Evolutionary conservation across 2,797 vertebrate genomes (phyloP), one percentile per base, ranked within the genome.

Genomic region (Ctenochaetus hawaiiensis): DNA sequence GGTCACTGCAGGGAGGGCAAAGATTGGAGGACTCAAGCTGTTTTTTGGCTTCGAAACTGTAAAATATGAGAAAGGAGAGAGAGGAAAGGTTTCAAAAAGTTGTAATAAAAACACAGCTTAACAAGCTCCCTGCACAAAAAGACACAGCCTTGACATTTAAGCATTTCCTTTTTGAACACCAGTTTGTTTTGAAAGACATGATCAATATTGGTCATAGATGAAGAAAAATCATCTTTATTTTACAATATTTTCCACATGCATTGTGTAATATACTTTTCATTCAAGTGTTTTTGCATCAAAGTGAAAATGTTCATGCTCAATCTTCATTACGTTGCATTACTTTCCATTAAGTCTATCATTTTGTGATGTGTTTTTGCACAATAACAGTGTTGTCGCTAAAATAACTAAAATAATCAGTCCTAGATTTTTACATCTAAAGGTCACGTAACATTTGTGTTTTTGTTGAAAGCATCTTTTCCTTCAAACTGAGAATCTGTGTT

Each of bases 1-100:
- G 75, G 79, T 88, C 75, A 67, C 68, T 58, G 69, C 68, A 75
- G 68, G 47, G 64, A 44, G 34, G 47, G 45, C 60, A 9, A 49
- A 76, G 60, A 68, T 6, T 34, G 58, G 63, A 81, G 56, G 67
- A 61, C 45, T 14, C 37, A 63, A 74, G 67, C 57, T 49, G 13
- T 4, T 57, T 16, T 67, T 34, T 39, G 39, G 10, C 65, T 65
- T 70, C 82, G 75, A 72, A 74, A 76, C 64, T 51, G 67, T 77
- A 47, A 71, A 13, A 61, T 16, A 30, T 64, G 65, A 67, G 48
- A 10, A 39, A 67, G 20, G 64, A 37, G 44, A 57, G 47, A 59
- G 37, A 57, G 34, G 34, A 23, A 12, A 23, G 48, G n/a, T 48
- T 63, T 61, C 3, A 48, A 48, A 62, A 52, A 63, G 23, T 37